These are phyloP conservation scores for Cichlasoma orientale DNA, from an alignment of 2,797 vertebrate species.

Conservation along the genomic window DNA sequence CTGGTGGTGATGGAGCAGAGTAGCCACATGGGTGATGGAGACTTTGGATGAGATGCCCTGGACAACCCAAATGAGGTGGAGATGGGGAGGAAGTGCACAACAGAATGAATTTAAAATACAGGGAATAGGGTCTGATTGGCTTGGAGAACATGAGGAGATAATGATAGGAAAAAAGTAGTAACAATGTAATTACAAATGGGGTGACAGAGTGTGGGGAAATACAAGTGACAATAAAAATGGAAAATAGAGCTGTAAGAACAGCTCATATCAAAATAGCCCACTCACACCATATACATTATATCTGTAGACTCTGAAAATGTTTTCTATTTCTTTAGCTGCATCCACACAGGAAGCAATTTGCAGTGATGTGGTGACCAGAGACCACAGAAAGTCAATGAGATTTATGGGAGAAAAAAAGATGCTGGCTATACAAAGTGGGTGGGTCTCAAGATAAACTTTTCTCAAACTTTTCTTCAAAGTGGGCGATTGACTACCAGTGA, in stretches of 20 bases:
- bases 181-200: background rate
- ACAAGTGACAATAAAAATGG: background rate
- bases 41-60: background rate
- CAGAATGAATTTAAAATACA: background rate
- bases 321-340: background rate
- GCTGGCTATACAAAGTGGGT: background rate
- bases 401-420: background rate
- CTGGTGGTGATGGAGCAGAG: background rate
- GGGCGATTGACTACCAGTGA: background rate
- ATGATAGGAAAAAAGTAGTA: background rate
- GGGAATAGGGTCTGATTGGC: background rate
- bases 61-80: background rate
- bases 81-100: background rate
- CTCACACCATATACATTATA: no score
- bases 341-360: background rate
- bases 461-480: background rate
- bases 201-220: background rate
- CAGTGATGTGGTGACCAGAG: background rate
- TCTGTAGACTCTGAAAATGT: background rate
- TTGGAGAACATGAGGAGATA: background rate
- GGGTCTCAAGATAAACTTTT: background rate
- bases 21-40: background rate
- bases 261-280: background rate
- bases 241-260: background rate
- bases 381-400: background rate